phyloP scores from a whole-genome alignment of 2,797 vertebrate species.

The Acipenser ruthenus region DNA sequence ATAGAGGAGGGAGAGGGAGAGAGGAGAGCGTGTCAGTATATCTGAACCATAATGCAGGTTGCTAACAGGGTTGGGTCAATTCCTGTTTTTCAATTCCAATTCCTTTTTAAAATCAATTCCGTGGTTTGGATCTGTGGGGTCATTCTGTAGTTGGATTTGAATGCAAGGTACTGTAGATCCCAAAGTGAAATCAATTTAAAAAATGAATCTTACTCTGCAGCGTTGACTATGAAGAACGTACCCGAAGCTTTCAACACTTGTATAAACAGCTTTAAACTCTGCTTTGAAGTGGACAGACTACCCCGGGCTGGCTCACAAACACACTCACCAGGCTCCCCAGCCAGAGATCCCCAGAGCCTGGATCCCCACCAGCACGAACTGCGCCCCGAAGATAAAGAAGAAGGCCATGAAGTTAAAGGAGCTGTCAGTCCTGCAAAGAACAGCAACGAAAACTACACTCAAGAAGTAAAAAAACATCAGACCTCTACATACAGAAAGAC shows the following conservation, averaged over 20 bases:
- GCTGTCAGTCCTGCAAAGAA: conserved; percentile 75
- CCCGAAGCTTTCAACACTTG: conserved; percentile 10
- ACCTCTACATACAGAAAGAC: too few species aligned
- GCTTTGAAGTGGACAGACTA: neutral
- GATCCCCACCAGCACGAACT: conserved; percentile 72
- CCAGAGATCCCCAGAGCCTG: conserved; percentile 74
- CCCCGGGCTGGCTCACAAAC: neutral
- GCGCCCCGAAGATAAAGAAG: conserved; percentile 88
- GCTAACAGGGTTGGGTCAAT: conserved; percentile 23
- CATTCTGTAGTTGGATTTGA: too few species aligned
- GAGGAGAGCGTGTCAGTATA: too few species aligned
- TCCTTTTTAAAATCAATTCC: neutral
- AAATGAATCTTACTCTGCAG: conserved; percentile 17
- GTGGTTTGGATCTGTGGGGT: too few species aligned
- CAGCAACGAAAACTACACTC: conserved; percentile 17
- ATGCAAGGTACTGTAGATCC: too few species aligned
- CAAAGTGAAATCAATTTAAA: too few species aligned
- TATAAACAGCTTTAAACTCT: conserved; percentile 1
- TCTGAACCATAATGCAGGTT: neutral
- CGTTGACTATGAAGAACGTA: conserved; percentile 39
- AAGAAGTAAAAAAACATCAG: conserved; percentile 1
- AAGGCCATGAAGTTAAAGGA: conserved; percentile 97
- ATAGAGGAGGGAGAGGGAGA: too few species aligned
- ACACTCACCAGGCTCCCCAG: conserved; percentile 86
- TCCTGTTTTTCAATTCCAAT: neutral